Conservation (phyloP, 2,888 invertebrate species). For the Pandemis heparana region DNA sequence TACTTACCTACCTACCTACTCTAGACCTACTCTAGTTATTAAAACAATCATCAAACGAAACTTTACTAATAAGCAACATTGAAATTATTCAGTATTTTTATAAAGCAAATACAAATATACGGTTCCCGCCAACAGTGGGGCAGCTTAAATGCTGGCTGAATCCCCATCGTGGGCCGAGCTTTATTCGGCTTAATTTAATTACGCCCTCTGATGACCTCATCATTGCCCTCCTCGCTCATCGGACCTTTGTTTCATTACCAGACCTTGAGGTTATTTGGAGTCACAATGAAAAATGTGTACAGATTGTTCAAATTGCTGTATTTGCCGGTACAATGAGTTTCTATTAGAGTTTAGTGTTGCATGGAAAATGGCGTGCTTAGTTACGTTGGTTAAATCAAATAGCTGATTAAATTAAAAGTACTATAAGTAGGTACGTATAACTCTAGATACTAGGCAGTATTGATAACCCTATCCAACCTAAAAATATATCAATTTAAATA, state of each 20-base stretch:
- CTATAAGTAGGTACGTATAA: not conserved
- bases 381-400: not conserved
- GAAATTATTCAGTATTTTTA: not conserved
- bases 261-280: constrained; percentile 50
- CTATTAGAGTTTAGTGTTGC: constrained; percentile 37
- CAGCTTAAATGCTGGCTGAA: constrained; percentile 51
- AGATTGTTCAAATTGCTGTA: constrained; percentile 47
- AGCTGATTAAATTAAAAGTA: not conserved
- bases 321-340: constrained; percentile 30
- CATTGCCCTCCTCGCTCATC: constrained; percentile 57
- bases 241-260: constrained; percentile 65
- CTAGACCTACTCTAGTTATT: too few species aligned
- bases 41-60: not conserved
- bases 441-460: not conserved
- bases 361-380: constrained; percentile 15
- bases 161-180: constrained; percentile 56
- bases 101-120: constrained; percentile 1
- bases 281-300: constrained; percentile 60
- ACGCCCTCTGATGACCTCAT: constrained; percentile 70
- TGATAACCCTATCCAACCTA: too few species aligned
- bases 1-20: too few species aligned
- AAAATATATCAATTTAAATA: too few species aligned
- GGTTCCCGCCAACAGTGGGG: constrained; percentile 35
- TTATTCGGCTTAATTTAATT: constrained; percentile 71
- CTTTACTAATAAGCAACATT: not conserved